These are phyloP conservation scores for Acanthoscelides obtectus DNA, from an alignment of 2,888 invertebrate species.

Conservation along the genomic window DNA sequence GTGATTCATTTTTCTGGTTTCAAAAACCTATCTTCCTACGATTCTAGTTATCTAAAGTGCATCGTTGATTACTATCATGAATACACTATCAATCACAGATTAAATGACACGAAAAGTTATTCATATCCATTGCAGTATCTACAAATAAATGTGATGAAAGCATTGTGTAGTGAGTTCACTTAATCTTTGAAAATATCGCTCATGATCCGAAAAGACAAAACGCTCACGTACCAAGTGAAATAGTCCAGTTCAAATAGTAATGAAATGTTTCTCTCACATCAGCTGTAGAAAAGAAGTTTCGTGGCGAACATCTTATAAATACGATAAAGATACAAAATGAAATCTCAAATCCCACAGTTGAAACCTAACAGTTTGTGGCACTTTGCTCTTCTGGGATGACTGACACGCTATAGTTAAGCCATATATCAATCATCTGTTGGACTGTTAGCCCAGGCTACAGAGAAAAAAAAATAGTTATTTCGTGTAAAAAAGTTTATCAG, in stretches of 20 bases:
- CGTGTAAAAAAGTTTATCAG: no score
- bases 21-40: background rate
- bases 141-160: background rate
- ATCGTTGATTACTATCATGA: background rate
- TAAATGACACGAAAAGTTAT: background rate
- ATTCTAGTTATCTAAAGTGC: background rate
- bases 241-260: background rate
- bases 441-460: no score
- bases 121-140: background rate
- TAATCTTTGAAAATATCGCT: background rate
- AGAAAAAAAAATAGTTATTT: no score
- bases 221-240: background rate
- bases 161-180: background rate
- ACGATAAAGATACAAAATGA: no score
- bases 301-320: no score
- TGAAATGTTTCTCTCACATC: no score
- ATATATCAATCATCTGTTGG: no score
- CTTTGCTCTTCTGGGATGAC: no score
- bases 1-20: background rate
- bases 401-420: no score
- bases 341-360: no score
- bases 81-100: background rate
- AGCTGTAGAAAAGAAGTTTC: no score
- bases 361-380: no score
- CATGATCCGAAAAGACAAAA: background rate